Conservation (phyloP, 2,797 vertebrate species). For the Leptoclinus maculatus region DNA sequence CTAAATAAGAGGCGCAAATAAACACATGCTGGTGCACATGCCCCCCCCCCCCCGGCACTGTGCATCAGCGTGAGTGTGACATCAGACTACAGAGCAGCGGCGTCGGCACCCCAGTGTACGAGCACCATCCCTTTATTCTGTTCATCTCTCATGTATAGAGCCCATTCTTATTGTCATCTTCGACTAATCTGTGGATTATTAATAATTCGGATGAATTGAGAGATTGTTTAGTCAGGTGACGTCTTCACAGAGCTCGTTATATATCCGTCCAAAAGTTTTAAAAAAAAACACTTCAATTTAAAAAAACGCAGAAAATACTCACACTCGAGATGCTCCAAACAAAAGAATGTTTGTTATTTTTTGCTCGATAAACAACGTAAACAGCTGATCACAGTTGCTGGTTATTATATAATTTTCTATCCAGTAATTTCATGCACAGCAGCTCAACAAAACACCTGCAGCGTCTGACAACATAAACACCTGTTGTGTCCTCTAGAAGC, state of each 20-base stretch:
- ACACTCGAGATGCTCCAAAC: not conserved
- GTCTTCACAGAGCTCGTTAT: not conserved
- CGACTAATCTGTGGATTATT: not conserved
- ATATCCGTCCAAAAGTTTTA: not conserved
- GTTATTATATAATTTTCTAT: constrained; percentile 3
- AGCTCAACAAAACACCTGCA: constrained; percentile 38
- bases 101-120: constrained; percentile 21
- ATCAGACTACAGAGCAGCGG: constrained; percentile 61
- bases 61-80: constrained; percentile 37
- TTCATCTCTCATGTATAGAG: not conserved
- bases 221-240: not conserved
- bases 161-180: not conserved
- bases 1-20: constrained; percentile 2
- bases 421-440: not conserved
- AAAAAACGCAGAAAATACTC: not conserved
- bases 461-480: constrained; percentile 34
- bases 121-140: not conserved
- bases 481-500: constrained; percentile 5
- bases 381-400: not conserved
- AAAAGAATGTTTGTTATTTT: not conserved
- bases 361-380: not conserved
- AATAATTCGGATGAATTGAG: not conserved
- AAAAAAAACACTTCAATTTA: not conserved
- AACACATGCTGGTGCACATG: no score
- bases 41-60: constrained; percentile 10